phyloP scores from a whole-genome alignment of 2,888 invertebrate genomes.

The Aphrophora alni region DNA sequence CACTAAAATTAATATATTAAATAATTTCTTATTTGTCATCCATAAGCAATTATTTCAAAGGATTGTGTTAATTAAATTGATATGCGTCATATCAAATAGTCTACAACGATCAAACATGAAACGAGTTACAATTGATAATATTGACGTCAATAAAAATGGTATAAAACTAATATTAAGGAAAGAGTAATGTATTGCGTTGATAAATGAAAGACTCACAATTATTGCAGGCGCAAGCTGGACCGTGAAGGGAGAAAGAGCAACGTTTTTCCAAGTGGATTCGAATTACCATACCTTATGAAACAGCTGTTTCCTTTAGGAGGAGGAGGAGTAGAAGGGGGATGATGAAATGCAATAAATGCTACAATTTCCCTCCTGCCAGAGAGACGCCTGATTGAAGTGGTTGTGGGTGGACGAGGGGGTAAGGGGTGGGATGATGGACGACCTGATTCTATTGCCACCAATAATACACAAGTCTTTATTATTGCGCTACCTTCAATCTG shows the following conservation, averaged over 20 bases:
- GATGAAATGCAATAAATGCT: constrained; percentile 40
- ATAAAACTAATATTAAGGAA: background rate
- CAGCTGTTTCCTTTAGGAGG: constrained; percentile 28
- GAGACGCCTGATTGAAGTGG: constrained; percentile 22
- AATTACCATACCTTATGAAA: constrained; percentile 18
- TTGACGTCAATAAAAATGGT: no score
- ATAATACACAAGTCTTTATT: constrained; percentile 30
- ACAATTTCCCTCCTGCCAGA: constrained; percentile 26
- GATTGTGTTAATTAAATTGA: no score
- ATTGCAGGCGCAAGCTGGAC: background rate
- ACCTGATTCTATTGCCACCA: constrained; percentile 27
- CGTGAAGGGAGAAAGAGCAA: background rate
- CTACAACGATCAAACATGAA: no score
- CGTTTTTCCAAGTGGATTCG: constrained; percentile 6
- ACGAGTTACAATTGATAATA: no score
- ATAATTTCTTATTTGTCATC: no score
- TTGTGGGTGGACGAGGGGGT: background rate
- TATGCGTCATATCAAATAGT: no score
- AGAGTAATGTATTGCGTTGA: background rate
- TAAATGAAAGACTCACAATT: background rate
- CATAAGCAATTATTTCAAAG: no score
- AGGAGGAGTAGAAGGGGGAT: constrained; percentile 7
- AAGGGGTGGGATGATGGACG: constrained; percentile 17
- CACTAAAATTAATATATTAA: no score
- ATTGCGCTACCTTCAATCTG: background rate